Conservation (phyloP, 2,797 vertebrate genomes). For the Pantherophis alleghaniensis region DNA sequence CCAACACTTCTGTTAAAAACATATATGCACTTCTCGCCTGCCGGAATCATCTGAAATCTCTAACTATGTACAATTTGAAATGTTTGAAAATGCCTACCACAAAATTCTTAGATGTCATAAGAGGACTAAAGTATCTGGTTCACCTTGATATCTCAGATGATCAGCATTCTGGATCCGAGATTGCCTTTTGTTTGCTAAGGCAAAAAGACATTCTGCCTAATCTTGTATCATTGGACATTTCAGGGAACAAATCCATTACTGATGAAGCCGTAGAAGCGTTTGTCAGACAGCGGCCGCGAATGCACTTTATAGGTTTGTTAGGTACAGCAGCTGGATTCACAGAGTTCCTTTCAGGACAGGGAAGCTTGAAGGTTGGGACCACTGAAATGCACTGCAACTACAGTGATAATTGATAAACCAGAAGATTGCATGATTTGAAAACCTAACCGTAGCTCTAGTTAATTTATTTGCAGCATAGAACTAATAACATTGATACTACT, state of each 20-base stretch:
- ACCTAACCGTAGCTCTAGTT: neutral
- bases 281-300: slow-evolving; percentile 78
- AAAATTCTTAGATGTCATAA: slow-evolving; percentile 79
- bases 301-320: slow-evolving; percentile 86
- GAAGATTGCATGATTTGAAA: neutral
- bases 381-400: neutral
- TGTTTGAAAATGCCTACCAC: slow-evolving; percentile 84
- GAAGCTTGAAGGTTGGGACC: slow-evolving; percentile 79
- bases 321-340: slow-evolving; percentile 89
- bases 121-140: slow-evolving; percentile 64
- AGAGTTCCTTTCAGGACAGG: slow-evolving; percentile 83
- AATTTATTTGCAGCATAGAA: neutral
- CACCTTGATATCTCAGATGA: slow-evolving; percentile 91
- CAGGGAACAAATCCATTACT: slow-evolving; percentile 81
- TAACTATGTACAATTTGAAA: slow-evolving; percentile 88
- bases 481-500: neutral
- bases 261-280: slow-evolving; percentile 82
- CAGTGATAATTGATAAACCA: neutral
- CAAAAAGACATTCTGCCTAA: slow-evolving; percentile 81
- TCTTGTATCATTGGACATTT: slow-evolving; percentile 86
- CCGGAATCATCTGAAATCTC: slow-evolving; percentile 80
- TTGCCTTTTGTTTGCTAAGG: slow-evolving; percentile 82
- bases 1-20: slow-evolving; percentile 87
- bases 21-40: slow-evolving; percentile 81
- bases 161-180: slow-evolving; percentile 86